phyloP scores from a whole-genome alignment of 2,888 invertebrate species.

The Agrypnus murinus region DNA sequence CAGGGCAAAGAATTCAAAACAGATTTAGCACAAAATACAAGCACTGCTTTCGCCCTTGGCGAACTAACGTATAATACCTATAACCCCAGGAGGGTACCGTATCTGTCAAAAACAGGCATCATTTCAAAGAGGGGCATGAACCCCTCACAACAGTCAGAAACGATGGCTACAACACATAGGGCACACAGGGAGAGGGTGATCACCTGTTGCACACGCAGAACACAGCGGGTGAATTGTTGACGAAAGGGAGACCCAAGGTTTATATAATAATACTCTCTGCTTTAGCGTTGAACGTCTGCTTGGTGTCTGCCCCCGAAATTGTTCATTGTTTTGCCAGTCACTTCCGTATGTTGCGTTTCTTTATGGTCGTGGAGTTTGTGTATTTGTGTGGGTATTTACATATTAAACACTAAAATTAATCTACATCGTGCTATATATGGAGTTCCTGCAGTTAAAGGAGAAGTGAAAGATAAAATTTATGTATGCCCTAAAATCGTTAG shows the following conservation, averaged over 20 bases:
- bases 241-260: slow-evolving; percentile 47
- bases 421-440: slow-evolving; percentile 8
- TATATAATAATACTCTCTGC: slow-evolving; percentile 31
- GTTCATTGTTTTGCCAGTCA: slow-evolving; percentile 30
- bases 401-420: background rate
- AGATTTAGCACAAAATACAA: slow-evolving; percentile 30
- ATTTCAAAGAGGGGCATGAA: slow-evolving; percentile 46
- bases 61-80: slow-evolving; percentile 42
- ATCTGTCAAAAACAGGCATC: slow-evolving; percentile 52
- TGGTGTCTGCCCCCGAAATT: slow-evolving; percentile 30
- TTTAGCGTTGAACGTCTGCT: slow-evolving; percentile 40
- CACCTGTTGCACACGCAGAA: slow-evolving; percentile 49
- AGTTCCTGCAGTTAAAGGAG: slow-evolving; percentile 4
- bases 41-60: slow-evolving; percentile 37
- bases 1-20: background rate
- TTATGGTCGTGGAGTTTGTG: slow-evolving; percentile 1
- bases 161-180: slow-evolving; percentile 29
- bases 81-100: slow-evolving; percentile 46
- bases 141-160: slow-evolving; percentile 38
- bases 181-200: slow-evolving; percentile 44
- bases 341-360: slow-evolving; percentile 29
- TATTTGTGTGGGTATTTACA: slow-evolving; percentile 19
- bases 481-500: background rate
- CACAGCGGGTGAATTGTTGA: slow-evolving; percentile 42
- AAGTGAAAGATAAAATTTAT: slow-evolving; percentile 17